Evolutionary conservation across 2,113 vertebrate genomes (phyloP), one percentile per base, ranked within the genome.

Genomic region (Dromaius novaehollandiae): DNA sequence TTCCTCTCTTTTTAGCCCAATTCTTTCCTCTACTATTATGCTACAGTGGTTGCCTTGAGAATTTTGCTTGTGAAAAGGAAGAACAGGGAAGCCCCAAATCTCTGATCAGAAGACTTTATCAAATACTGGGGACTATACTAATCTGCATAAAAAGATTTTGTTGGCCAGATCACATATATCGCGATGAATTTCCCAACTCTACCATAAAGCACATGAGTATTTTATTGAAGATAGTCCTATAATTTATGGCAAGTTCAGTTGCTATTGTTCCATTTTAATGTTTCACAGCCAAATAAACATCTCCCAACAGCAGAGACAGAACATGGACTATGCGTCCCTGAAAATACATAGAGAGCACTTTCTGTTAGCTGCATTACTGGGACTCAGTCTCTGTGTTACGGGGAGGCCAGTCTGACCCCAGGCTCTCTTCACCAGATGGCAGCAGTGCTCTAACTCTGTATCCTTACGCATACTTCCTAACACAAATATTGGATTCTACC

Each of bases 11-110:
- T 81, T 22, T 70, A 78, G 64, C 46, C 53, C 56, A 51, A 16
- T 11, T 89, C n/a, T 84, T 44, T 86, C 69, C 25, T 85, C 56
- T 83, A 10, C 13, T 81, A 0, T 68, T 78, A 20, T 32, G 19
- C 22, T 85, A 25, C 22, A 82, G 26, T 53, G 53, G 34, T 82
- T 74, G 40, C 63, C 58, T 1, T 38, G 51, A 79, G 48, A 84
- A 56, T 70, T 89, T 79, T 64, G 22, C 21, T 44, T 87, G 42
- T 91, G 88, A 40, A 60, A 77, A 50, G 68, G 70, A 86, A 76
- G 22, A 77, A 63, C 34, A 65, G 24, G 63, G 66, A 91, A 93
- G 40, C 8, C 28, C 16, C 65, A 53, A 25, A 32, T 18, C 68
- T 77, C 20, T 70, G 25, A 25, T 79, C 40, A 78, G 55, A 90